These are phyloP conservation scores for Diarsia rubi DNA, from an alignment of 2,888 invertebrate species.

Conservation along the genomic window DNA sequence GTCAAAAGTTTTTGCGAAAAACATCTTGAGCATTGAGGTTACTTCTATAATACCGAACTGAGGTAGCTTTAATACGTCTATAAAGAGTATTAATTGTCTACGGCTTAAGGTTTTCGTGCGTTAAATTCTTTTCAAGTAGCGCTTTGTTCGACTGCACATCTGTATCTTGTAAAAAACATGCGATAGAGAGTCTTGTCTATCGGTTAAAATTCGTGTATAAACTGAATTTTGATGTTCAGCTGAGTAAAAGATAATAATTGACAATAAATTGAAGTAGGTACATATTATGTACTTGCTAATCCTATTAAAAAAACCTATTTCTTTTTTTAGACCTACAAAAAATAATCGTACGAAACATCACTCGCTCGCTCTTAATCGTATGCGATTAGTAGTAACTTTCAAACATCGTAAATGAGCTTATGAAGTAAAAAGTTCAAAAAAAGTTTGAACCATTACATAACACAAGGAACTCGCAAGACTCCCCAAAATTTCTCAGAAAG, in stretches of 20 bases:
- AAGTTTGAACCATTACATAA: conserved; percentile 24
- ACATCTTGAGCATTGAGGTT: conserved; percentile 51
- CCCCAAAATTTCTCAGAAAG: conserved; percentile 6
- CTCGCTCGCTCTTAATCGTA: background rate
- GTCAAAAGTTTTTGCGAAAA: conserved; percentile 63
- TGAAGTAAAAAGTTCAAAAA: background rate
- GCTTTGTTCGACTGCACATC: conserved; percentile 67
- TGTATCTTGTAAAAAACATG: conserved; percentile 68
- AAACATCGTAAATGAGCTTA: background rate
- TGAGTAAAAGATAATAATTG: background rate
- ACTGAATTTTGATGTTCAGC: conserved; percentile 10
- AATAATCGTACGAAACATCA: background rate
- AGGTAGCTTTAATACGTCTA: conserved; percentile 66
- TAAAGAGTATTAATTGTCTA: conserved; percentile 66
- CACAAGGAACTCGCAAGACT: background rate
- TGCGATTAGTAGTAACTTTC: background rate
- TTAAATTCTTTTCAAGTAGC: conserved; percentile 85
- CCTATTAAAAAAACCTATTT: no score
- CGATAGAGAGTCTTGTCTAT: conserved; percentile 12
- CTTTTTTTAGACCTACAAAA: no score
- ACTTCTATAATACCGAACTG: conserved; percentile 31
- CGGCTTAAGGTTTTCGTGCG: conserved; percentile 77
- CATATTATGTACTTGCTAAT: background rate
- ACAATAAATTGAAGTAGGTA: background rate
- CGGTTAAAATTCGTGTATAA: background rate